phyloP scores from a whole-genome alignment of 2,797 vertebrate species.

The Catharus ustulatus region DNA sequence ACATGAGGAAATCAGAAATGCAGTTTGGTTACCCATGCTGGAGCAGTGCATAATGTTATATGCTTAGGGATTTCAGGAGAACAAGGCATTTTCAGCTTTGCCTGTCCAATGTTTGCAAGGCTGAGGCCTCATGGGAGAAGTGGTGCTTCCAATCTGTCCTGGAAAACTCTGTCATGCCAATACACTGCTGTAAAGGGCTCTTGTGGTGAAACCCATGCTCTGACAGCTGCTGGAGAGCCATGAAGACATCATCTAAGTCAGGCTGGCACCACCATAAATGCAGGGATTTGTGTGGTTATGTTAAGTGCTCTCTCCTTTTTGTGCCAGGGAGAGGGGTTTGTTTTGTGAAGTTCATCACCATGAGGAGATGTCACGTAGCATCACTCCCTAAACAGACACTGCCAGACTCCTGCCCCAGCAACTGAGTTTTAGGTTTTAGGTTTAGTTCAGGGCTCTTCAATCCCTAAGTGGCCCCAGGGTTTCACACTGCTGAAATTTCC shows the following conservation, averaged over 20 bases:
- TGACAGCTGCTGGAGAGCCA: neutral
- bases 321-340: neutral
- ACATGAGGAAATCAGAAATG: neutral
- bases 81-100: neutral
- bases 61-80: neutral
- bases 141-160: neutral
- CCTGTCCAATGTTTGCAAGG: neutral
- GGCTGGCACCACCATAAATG: neutral
- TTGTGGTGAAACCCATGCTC: neutral
- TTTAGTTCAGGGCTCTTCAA: neutral
- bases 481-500: neutral
- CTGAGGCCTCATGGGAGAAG: neutral
- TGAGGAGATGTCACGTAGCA: rapidly evolving
- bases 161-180: neutral
- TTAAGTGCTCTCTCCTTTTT: neutral
- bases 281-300: neutral
- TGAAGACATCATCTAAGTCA: neutral
- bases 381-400: neutral
- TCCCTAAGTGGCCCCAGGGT: neutral
- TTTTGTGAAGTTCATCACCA: neutral
- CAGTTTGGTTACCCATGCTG: neutral
- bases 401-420: neutral
- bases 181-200: neutral
- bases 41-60: neutral
- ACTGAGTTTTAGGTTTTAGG: neutral